Evolutionary conservation across 2,797 vertebrate genomes (phyloP), one percentile per base, ranked within the genome.

Genomic region (Ispidina lecontei): DNA sequence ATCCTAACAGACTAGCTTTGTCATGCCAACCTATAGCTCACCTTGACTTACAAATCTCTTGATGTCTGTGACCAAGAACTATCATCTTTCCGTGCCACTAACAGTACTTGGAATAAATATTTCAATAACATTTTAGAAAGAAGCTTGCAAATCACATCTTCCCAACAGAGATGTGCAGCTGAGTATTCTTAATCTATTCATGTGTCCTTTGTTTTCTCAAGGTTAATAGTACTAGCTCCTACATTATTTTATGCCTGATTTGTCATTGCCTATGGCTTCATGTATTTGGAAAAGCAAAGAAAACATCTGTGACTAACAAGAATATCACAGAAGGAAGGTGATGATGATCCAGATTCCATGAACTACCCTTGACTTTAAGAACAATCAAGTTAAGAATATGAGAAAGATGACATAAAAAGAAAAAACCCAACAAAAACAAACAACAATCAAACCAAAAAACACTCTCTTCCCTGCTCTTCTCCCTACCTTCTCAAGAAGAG

Each of bases 191-290:
- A 52, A 84, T 60, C 49, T 88, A 58, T 52, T 88, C 13, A 3
- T 2, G 33, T 26, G 39, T 46, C 73, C 84, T 91, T 71, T 46
- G n/a, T 44, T 89, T 70, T 59, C 20, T 44, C 67, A 82, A 89
- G 69, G 86, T 93, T 93, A 88, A 80, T 39, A 87, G 55, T 12
- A 63, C 63, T 14, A n/a, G 69, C 69, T 93, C 75, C 41, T 71
- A 3, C 16, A 64, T 59, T 79, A 70, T 60, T 92, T 76, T 81
- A 92, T 85, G 67, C 75, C 73, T 90, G 35, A 70, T 54, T 64
- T 85, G 37, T 84, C 54, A 39, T 49, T 65, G 80, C 76, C 59
- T 26, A 39, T 71, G 63, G 84, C 20, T 67, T 88, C 1, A 1
- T 25, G 25, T 69, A 51, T 77, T 77, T 67, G 43, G 35, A 83